phyloP scores from a whole-genome alignment of 2,888 invertebrate species.

The Tetrapedia diversipes region DNA sequence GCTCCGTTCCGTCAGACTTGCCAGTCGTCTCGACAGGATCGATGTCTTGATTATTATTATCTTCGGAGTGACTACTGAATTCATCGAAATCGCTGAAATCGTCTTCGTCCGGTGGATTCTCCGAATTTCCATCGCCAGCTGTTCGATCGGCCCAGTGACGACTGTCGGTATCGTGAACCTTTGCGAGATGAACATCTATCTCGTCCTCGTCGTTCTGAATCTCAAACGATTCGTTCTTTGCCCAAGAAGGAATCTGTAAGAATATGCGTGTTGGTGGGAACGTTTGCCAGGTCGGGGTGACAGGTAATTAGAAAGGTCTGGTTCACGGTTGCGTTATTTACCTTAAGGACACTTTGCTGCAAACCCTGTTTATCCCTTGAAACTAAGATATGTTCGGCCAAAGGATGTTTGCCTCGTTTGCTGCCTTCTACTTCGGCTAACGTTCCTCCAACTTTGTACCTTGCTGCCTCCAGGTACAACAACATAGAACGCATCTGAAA shows the following conservation, averaged over 20 bases:
- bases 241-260: constrained; percentile 89
- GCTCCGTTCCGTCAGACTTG: constrained; percentile 72
- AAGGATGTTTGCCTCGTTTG: constrained; percentile 90
- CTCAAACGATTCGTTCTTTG: constrained; percentile 87
- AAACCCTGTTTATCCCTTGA: constrained; percentile 95
- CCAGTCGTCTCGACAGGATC: constrained; percentile 64
- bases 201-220: constrained; percentile 80
- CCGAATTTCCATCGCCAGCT: constrained; percentile 91
- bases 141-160: constrained; percentile 90
- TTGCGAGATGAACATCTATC: constrained; percentile 73
- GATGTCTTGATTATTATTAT: constrained; percentile 82
- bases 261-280: no score
- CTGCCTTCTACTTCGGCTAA: constrained; percentile 92
- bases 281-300: no score
- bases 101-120: constrained; percentile 87
- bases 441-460: constrained; percentile 93
- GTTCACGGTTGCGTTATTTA: constrained; percentile 72
- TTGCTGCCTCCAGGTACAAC: constrained; percentile 94
- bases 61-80: constrained; percentile 80
- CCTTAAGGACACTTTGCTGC: constrained; percentile 93
- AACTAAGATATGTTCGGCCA: constrained; percentile 93
- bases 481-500: constrained; percentile 95
- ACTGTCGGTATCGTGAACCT: constrained; percentile 74
- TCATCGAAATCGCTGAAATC: constrained; percentile 89
- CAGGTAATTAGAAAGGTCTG: background rate